phyloP scores from a whole-genome alignment of 2,888 invertebrate species.

The Agrilus cyanescens region DNA sequence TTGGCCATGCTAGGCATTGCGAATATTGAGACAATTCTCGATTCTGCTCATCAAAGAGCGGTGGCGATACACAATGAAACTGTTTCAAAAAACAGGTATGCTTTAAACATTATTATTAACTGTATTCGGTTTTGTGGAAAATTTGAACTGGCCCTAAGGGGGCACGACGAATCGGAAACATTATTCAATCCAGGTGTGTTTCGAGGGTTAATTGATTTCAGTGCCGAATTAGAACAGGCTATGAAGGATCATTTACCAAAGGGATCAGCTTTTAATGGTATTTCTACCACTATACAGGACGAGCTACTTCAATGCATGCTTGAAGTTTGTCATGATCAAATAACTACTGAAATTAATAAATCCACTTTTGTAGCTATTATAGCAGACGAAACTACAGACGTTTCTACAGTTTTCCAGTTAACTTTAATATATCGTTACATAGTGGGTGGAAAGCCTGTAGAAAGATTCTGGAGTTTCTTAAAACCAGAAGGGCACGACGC shows the following conservation, averaged over 20 bases:
- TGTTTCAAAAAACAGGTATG: neutral
- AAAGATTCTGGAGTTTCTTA: conserved; percentile 20
- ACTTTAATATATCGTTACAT: conserved; percentile 19
- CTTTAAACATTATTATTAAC: too few species aligned
- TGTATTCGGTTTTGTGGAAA: too few species aligned
- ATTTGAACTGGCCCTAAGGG: too few species aligned
- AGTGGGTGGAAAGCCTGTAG: conserved; percentile 13
- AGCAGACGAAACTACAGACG: conserved; percentile 18
- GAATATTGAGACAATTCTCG: too few species aligned
- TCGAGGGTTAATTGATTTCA: conserved; percentile 4
- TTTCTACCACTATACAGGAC: conserved; percentile 18
- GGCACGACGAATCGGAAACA: too few species aligned
- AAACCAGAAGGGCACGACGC: conserved; percentile 10
- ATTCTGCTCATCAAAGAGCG: too few species aligned
- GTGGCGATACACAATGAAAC: too few species aligned
- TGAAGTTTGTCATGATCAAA: conserved; percentile 14
- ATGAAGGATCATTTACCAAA: conserved; percentile 15
- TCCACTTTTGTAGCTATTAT: conserved; percentile 15
- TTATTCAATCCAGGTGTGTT: too few species aligned
- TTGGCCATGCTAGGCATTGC: too few species aligned
- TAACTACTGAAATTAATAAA: conserved; percentile 13
- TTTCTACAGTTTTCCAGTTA: conserved; percentile 12
- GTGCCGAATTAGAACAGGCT: conserved; percentile 12
- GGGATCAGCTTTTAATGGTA: conserved; percentile 13
- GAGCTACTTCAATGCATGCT: conserved; percentile 19